Conservation (phyloP, 2,113 vertebrate genomes). For the Rhynchopsitta pachyrhyncha region DNA sequence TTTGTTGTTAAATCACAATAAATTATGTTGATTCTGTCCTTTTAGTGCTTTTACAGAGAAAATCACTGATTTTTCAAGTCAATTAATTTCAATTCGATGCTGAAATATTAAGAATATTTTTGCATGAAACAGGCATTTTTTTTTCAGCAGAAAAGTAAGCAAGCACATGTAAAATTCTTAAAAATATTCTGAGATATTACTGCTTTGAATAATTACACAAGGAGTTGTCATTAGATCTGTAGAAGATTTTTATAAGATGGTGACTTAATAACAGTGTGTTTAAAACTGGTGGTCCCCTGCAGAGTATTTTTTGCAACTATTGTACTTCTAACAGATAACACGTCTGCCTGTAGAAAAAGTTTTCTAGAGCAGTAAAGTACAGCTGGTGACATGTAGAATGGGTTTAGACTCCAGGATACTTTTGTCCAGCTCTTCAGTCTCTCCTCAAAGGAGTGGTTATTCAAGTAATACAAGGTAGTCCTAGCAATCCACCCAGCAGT, state of each 20-base stretch:
- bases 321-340: background rate
- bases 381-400: background rate
- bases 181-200: background rate
- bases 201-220: slow-evolving; percentile 24
- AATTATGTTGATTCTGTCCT: background rate
- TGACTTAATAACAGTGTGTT: background rate
- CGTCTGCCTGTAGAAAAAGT: background rate
- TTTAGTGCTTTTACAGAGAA: background rate
- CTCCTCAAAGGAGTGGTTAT: background rate
- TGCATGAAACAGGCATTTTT: slow-evolving; percentile 27
- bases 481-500: background rate
- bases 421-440: background rate
- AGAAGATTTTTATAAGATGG: background rate
- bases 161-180: background rate
- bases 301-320: background rate
- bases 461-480: background rate
- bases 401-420: background rate
- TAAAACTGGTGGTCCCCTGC: background rate
- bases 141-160: slow-evolving; percentile 31
- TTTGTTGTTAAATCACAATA: background rate
- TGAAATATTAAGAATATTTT: slow-evolving; percentile 20
- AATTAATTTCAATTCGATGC: background rate
- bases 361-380: background rate
- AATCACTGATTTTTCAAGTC: background rate
- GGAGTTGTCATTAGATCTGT: background rate